A percentile compares a stretch with the other conserved stretches of the same genome.
phyloP scores from a whole-genome alignment of 2,888 invertebrate species.

The Sipha maydis region DNA sequence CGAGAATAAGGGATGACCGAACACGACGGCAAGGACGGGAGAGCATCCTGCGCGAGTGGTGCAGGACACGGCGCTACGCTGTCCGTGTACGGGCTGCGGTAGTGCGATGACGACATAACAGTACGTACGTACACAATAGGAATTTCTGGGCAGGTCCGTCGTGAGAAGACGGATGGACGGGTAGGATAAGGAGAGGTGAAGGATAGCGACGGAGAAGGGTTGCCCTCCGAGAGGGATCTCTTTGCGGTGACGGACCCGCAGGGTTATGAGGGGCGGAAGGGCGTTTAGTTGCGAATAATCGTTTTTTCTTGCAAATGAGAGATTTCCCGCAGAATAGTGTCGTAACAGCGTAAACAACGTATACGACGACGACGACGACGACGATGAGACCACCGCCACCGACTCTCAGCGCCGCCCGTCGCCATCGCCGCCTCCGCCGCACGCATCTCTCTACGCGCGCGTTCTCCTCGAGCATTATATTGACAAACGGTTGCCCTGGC shows the following conservation, averaged over 20 bases:
- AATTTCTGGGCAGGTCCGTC: neutral
- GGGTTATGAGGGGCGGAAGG: neutral
- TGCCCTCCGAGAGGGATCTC: neutral
- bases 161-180: neutral
- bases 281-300: slow-evolving; percentile 50
- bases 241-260: neutral
- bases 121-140: too few species aligned
- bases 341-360: slow-evolving; percentile 35
- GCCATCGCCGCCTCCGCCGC: neutral
- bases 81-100: too few species aligned
- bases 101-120: neutral
- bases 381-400: neutral
- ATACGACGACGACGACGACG: neutral
- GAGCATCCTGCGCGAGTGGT: neutral
- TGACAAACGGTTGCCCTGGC: slow-evolving; percentile 56
- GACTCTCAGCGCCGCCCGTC: neutral
- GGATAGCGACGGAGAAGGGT: slow-evolving; percentile 4
- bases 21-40: neutral
- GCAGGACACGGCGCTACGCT: too few species aligned
- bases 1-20: too few species aligned
- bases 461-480: neutral
- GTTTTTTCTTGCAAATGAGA: slow-evolving; percentile 53
- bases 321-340: slow-evolving; percentile 45
- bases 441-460: neutral
- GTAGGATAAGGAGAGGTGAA: neutral